Evolutionary conservation across 2,113 vertebrate genomes (phyloP).

Genomic region (Zosterops hypoxanthus): DNA sequence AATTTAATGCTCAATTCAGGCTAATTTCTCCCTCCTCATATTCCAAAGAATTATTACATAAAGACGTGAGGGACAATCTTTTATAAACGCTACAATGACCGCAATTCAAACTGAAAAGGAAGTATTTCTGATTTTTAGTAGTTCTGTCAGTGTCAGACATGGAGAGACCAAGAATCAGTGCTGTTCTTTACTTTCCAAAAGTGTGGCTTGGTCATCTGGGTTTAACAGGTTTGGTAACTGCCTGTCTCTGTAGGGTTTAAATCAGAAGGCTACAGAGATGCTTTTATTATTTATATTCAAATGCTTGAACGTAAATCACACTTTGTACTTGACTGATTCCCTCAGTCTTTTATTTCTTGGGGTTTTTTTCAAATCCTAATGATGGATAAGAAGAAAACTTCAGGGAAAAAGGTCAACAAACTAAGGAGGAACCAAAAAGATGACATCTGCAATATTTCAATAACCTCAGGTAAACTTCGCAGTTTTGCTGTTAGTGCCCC

Average conservation of each 20-base stretch:
- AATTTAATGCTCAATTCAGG: background rate
- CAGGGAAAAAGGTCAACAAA: background rate
- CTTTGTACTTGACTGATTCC: background rate
- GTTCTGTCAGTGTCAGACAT: background rate
- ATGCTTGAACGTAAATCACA: background rate
- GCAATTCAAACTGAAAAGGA: background rate
- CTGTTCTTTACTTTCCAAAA: background rate
- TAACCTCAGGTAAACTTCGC: background rate
- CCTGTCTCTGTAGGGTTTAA: background rate
- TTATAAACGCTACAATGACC: background rate
- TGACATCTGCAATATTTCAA: background rate
- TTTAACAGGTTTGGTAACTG: background rate
- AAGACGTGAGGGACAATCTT: background rate
- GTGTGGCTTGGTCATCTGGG: background rate
- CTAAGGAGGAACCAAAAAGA: background rate
- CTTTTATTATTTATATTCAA: background rate
- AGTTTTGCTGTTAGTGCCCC: background rate
- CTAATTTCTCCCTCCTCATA: background rate
- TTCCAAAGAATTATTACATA: background rate
- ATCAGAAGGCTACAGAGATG: background rate
- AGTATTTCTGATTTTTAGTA: background rate
- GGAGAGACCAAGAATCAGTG: background rate
- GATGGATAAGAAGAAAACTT: background rate
- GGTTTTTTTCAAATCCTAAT: background rate
- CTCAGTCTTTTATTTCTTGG: background rate